Conservation (phyloP, 2,113 vertebrate species). For the Labeo catla region DNA sequence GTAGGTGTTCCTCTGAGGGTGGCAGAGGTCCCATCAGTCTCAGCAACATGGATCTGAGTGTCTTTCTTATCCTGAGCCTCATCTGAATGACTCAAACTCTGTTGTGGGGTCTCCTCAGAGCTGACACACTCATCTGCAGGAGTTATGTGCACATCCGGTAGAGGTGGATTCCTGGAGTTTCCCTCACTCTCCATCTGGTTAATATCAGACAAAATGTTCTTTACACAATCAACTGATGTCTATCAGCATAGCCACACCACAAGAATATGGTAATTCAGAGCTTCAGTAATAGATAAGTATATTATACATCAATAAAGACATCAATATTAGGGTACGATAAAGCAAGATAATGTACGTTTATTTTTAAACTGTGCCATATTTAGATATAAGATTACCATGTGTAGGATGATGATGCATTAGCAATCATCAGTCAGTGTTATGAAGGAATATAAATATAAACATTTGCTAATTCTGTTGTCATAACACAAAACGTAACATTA, state of each 20-base stretch:
- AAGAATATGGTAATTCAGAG: not conserved
- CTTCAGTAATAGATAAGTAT: not conserved
- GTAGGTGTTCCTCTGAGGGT: not conserved
- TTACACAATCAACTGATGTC: not conserved
- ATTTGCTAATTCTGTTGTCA: not conserved
- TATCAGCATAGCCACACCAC: not conserved
- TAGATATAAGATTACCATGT: not conserved
- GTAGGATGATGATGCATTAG: not conserved
- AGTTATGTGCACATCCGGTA: not conserved
- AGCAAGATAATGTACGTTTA: not conserved
- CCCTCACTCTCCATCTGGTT: conserved; percentile 67
- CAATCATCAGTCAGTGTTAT: not conserved
- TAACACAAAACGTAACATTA: not conserved
- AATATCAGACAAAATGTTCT: not conserved
- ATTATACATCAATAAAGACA: not conserved
- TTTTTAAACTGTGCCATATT: not conserved
- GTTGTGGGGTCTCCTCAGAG: conserved; percentile 32
- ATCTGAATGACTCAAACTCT: conserved; percentile 27
- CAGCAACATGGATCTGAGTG: conserved; percentile 1
- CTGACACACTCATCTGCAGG: conserved; percentile 29
- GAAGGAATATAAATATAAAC: not conserved
- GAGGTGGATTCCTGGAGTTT: conserved; percentile 64
- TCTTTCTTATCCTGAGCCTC: not conserved
- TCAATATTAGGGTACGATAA: not conserved
- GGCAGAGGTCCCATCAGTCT: conserved; percentile 33